phyloP scores from a whole-genome alignment of 2,888 invertebrate species.

The Aporophyla lueneburgensis region DNA sequence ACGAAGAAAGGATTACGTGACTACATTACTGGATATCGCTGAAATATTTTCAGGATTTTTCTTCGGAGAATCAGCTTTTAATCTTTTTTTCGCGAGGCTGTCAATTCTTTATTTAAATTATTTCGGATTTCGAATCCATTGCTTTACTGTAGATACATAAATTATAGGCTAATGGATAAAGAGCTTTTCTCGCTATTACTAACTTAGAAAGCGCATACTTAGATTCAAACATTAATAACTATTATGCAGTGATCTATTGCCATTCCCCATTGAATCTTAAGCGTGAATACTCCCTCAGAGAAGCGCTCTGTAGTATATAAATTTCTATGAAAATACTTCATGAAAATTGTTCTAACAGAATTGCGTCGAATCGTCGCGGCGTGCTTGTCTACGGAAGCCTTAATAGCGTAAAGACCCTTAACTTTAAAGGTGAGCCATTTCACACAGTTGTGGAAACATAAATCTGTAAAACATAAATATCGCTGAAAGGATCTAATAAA shows the following conservation, averaged over 20 bases:
- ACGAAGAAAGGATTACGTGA: slow-evolving; percentile 87
- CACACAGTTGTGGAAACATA: slow-evolving; percentile 62
- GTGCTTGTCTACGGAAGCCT: background rate
- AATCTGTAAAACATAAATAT: slow-evolving; percentile 61
- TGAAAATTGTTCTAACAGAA: background rate
- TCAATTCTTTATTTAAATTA: slow-evolving; percentile 33
- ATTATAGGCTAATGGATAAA: slow-evolving; percentile 16
- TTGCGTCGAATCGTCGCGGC: background rate
- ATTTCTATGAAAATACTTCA: background rate
- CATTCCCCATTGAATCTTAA: background rate
- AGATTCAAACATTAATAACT: slow-evolving; percentile 12
- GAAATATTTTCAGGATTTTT: slow-evolving; percentile 68
- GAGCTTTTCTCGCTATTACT: background rate
- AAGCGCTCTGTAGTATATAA: background rate
- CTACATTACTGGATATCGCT: slow-evolving; percentile 80
- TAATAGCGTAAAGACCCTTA: slow-evolving; percentile 11
- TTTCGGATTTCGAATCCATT: slow-evolving; percentile 25
- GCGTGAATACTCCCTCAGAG: background rate
- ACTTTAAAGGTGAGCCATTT: slow-evolving; percentile 56
- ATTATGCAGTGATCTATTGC: background rate
- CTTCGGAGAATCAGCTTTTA: slow-evolving; percentile 26
- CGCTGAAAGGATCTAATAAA: slow-evolving; percentile 65
- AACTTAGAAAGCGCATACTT: background rate
- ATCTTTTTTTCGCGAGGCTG: slow-evolving; percentile 39
- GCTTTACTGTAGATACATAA: background rate